These are phyloP conservation scores for Pan paniscus DNA, from an alignment of 2,113 vertebrate species.

Conservation along the genomic window DNA sequence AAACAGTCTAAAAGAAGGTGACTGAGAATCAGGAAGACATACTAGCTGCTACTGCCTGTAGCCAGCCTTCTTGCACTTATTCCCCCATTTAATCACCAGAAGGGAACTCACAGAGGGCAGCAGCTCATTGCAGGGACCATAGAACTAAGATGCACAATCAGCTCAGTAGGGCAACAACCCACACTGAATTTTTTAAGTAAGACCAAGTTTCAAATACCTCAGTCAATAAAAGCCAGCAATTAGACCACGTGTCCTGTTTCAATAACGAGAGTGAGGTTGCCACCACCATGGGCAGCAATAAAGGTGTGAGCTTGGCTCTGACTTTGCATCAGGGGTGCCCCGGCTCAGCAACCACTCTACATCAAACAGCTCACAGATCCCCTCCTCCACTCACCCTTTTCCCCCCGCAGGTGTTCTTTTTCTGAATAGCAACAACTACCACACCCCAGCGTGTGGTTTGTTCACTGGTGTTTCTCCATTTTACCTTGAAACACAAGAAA, in stretches of 20 bases:
- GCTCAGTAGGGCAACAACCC: not conserved
- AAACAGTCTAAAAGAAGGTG: not conserved
- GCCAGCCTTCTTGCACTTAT: not conserved
- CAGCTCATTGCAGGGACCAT: rapidly evolving
- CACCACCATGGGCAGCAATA: rapidly evolving
- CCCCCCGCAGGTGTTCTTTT: not conserved
- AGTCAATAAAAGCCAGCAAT: not conserved
- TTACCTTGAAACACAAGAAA: not conserved
- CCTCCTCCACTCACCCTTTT: rapidly evolving
- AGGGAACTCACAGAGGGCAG: rapidly evolving
- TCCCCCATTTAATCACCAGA: not conserved
- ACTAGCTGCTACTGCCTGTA: too few species aligned
- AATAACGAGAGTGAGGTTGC: rapidly evolving
- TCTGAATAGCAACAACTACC: not conserved
- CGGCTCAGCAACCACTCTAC: rapidly evolving
- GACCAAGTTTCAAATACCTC: not conserved
- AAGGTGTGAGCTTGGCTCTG: rapidly evolving
- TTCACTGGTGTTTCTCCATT: not conserved
- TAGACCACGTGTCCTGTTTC: rapidly evolving
- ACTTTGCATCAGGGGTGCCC: not conserved
- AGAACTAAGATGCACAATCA: too few species aligned
- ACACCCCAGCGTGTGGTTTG: not conserved
- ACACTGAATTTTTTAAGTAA: not conserved
- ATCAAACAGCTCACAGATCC: rapidly evolving
- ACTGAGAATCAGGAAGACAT: not conserved